Percentiles rank a stretch among this genome's conserved stretches.
Evolutionary conservation across 1,140 invertebrate species (phyloP).

Genomic region (Plectrocnemia conspersa): DNA sequence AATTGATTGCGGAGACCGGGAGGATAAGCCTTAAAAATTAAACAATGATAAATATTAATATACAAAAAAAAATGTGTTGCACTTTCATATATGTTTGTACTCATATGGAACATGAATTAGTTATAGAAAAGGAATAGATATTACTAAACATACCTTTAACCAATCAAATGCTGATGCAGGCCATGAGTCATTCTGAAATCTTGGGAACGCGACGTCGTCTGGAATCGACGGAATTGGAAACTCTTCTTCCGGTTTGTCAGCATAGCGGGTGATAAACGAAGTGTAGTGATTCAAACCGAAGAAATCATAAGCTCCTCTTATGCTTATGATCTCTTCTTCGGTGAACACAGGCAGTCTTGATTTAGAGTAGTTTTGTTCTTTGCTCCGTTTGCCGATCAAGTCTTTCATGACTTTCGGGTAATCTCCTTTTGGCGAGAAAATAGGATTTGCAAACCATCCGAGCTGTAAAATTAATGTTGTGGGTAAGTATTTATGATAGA

Average conservation of each 20-base stretch:
- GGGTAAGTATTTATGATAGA: too few relatives aligned
- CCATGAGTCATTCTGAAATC: constrained; percentile 32
- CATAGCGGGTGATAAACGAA: constrained; percentile 31
- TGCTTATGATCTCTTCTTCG: constrained; percentile 50
- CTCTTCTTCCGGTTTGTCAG: constrained; percentile 13
- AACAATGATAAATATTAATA: neutral
- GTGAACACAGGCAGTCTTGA: constrained; percentile 41
- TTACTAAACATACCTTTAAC: constrained; percentile 25
- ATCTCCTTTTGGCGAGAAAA: constrained; percentile 38
- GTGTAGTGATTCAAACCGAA: constrained; percentile 38
- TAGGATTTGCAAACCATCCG: constrained; percentile 40
- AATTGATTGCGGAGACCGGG: constrained; percentile 44
- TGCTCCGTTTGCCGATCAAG: constrained; percentile 38
- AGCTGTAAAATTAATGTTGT: constrained; percentile 33
- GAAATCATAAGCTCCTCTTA: constrained; percentile 49
- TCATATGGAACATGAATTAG: too few relatives aligned
- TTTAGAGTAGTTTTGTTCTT: constrained; percentile 37
- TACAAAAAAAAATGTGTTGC: neutral
- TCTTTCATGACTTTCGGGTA: constrained; percentile 40
- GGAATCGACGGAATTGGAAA: constrained; percentile 25
- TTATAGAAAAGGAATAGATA: neutral
- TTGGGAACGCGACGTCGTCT: constrained; percentile 28
- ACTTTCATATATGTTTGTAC: constrained; percentile 3
- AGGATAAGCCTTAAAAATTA: constrained; percentile 37
- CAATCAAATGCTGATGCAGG: constrained; percentile 32